A percentile compares a stretch with the other conserved stretches of the same genome.
Evolutionary conservation across 2,113 vertebrate genomes (phyloP).

Genomic region (Calonectris borealis): DNA sequence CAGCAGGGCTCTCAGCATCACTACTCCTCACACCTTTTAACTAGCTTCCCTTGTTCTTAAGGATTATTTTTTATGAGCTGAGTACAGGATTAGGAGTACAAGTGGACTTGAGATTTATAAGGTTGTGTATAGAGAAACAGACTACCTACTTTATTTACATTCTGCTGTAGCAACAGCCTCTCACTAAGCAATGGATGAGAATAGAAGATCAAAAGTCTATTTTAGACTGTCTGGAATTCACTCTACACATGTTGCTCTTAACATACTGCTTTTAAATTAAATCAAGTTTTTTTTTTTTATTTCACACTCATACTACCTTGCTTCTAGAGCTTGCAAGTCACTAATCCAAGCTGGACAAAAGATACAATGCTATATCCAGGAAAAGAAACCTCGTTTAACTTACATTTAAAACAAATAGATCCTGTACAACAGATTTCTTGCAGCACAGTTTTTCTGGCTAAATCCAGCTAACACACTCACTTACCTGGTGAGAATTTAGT

Average conservation of each 20-base stretch:
- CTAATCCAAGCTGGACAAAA: background rate
- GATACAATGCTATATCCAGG: background rate
- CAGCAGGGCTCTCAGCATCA: background rate
- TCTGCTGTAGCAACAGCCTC: background rate
- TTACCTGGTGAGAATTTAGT: background rate
- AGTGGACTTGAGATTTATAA: background rate
- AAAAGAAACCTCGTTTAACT: background rate
- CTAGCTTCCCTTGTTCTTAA: background rate
- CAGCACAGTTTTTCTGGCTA: background rate
- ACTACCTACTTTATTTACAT: background rate
- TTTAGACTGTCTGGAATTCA: background rate
- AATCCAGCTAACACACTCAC: background rate
- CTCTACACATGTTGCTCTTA: background rate
- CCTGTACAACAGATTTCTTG: background rate
- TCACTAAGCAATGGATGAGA: background rate
- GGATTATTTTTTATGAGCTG: background rate
- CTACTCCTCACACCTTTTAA: background rate
- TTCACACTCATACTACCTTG: background rate
- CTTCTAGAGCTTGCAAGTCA: background rate
- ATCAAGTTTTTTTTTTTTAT: background rate
- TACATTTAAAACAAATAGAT: background rate
- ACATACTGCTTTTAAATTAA: background rate
- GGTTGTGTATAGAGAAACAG: background rate
- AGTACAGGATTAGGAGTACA: background rate
- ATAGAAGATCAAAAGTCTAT: slow-evolving; percentile 4